Percentiles rank a stretch among this genome's conserved stretches.
Evolutionary conservation across 2,113 vertebrate genomes (phyloP).

Genomic region (Nannobrachium achirus): DNA sequence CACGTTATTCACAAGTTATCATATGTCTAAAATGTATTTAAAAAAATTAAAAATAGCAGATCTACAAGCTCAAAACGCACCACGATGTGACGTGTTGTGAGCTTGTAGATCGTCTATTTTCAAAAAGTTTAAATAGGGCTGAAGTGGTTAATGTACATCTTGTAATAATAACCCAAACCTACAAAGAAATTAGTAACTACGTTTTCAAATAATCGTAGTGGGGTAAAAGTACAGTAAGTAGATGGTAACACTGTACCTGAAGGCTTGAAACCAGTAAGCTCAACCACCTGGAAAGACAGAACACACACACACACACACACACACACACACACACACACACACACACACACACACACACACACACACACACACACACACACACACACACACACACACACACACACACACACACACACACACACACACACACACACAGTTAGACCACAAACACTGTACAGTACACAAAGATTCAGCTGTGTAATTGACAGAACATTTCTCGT

Average conservation of each 20-base stretch:
- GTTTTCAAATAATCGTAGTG: too few species aligned
- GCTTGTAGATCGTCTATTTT: too few species aligned
- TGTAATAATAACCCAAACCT: too few species aligned
- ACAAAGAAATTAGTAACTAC: too few species aligned
- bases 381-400: background rate
- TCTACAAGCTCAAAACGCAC: too few species aligned
- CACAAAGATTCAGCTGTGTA: background rate
- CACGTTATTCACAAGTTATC: too few species aligned
- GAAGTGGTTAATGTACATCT: too few species aligned
- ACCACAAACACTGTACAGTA: background rate
- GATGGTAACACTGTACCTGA: constrained; percentile 80
- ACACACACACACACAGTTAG: background rate
- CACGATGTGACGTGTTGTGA: too few species aligned
- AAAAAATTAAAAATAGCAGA: too few species aligned
- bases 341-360: background rate
- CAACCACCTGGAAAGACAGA: constrained; percentile 80
- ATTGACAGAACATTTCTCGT: background rate
- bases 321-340: background rate
- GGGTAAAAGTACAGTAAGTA: too few species aligned
- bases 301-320: constrained; percentile 6
- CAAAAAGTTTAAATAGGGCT: too few species aligned
- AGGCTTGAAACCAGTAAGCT: constrained; percentile 89
- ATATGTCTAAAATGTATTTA: too few species aligned
- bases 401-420: background rate
- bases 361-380: constrained; percentile 2